These are phyloP conservation scores for Ormyrus nitidulus DNA, from an alignment of 2,888 invertebrate species.

Conservation along the genomic window DNA sequence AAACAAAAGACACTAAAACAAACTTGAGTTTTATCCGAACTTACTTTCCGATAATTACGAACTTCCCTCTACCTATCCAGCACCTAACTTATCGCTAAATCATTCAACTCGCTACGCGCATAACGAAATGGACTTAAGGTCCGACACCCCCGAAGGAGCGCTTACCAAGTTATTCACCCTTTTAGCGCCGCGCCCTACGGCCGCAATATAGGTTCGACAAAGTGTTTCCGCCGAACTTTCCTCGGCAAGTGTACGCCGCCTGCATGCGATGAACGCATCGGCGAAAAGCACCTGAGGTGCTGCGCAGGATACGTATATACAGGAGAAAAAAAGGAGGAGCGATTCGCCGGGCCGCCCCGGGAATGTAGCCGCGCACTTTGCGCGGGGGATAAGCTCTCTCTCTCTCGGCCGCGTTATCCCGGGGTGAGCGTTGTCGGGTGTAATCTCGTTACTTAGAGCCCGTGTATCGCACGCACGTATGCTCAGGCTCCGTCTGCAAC, in stretches of 20 bases:
- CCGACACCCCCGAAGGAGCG: too few species aligned
- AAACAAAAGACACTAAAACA: too few species aligned
- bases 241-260: conserved; percentile 3
- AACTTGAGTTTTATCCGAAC: too few species aligned
- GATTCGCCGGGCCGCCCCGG: background rate
- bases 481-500: background rate
- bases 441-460: conserved; percentile 37
- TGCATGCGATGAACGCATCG: background rate
- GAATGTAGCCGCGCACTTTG: background rate
- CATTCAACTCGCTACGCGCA: too few species aligned
- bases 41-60: too few species aligned
- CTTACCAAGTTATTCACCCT: too few species aligned
- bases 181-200: too few species aligned
- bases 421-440: background rate
- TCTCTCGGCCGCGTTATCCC: too few species aligned
- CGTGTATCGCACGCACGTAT: background rate
- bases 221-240: conserved; percentile 2
- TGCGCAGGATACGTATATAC: background rate
- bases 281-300: background rate
- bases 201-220: too few species aligned
- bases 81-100: too few species aligned
- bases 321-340: background rate
- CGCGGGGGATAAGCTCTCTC: background rate
- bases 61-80: too few species aligned
- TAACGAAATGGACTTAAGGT: too few species aligned